Base-by-base conservation (phyloP, 2,113 vertebrate genomes). In the Anhinga rufa region DNA sequence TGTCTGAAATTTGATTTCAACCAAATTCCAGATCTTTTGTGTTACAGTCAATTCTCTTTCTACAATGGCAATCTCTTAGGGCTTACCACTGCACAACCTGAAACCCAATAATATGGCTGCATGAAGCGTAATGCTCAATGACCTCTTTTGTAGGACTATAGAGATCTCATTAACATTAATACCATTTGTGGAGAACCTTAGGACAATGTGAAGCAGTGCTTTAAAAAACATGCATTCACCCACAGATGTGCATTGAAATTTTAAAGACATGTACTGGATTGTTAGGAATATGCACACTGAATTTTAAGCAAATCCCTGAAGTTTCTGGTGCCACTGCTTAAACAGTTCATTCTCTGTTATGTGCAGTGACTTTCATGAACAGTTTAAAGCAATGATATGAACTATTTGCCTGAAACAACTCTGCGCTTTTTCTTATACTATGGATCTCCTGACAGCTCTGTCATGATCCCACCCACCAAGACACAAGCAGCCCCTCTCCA, bases 91-190 rank as follows among this genome's bases (percentile, higher is more conserved):
- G 85, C 93, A 92, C 58, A 95, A 93, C 79, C 92, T 97, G 95
- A 97, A 95, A 94, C 88, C 86, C 80, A 92, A 29, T 94, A 90
- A 92, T 96, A 93, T 72, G 83, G 61, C 62, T 93, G 57, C 89
- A 82, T 80, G 81, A 95, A 94, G 74, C 0, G 9, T 93, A 95
- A 92, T 95, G 91, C 88, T 95, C 83, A 95, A 94, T 92, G 95
- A 96, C 93, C 92, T 97, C 89, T 95, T 97, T 87, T 89, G 92
- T 93, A 93, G 83, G 95, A 96, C 96, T 97, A 81, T 93, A 95
- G 96, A 96, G 95, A 96, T 96, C 94, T 95, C 97, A 94, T 97
- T 97, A 96, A 95, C 95, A 96, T 96, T 93, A 94, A 93, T 92
- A 92, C 89, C 90, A 87, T 75, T 95, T 90, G 79, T 95, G 89